Evolutionary conservation across 2,797 vertebrate genomes (phyloP).

Genomic region (Takifugu rubripes): DNA sequence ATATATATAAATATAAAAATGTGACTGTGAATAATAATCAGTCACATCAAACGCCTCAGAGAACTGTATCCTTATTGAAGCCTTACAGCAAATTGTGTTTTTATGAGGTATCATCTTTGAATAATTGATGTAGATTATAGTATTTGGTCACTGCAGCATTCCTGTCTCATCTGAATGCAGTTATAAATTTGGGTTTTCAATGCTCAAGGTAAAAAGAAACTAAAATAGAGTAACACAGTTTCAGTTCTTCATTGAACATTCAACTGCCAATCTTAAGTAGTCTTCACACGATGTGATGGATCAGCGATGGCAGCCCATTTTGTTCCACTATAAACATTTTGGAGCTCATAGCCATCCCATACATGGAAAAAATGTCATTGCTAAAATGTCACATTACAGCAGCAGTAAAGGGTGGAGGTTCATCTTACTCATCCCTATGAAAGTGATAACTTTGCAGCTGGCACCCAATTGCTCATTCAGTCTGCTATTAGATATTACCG

Average conservation of each 20-base stretch:
- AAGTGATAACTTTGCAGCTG: conserved; percentile 63
- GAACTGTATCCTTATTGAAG: too few relatives aligned
- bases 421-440: conserved; percentile 58
- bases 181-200: too few relatives aligned
- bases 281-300: conserved; percentile 42
- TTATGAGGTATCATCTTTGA: too few relatives aligned
- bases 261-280: conserved; percentile 23
- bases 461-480: conserved; percentile 53
- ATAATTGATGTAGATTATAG: too few relatives aligned
- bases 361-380: conserved; percentile 51
- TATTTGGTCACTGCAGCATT: too few relatives aligned
- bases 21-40: too few relatives aligned
- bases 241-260: background rate
- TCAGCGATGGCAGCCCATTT: conserved; percentile 58
- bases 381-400: conserved; percentile 64
- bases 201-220: background rate
- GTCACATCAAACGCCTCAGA: too few relatives aligned
- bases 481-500: conserved; percentile 34
- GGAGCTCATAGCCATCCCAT: conserved; percentile 51
- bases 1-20: too few relatives aligned
- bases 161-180: too few relatives aligned
- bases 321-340: conserved; percentile 65
- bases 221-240: conserved; percentile 26
- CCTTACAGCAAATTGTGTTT: too few relatives aligned
- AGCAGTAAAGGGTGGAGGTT: conserved; percentile 44